These are phyloP conservation scores for Lymantria monacha DNA, from an alignment of 2,888 invertebrate genomes.

Conservation along the genomic window DNA sequence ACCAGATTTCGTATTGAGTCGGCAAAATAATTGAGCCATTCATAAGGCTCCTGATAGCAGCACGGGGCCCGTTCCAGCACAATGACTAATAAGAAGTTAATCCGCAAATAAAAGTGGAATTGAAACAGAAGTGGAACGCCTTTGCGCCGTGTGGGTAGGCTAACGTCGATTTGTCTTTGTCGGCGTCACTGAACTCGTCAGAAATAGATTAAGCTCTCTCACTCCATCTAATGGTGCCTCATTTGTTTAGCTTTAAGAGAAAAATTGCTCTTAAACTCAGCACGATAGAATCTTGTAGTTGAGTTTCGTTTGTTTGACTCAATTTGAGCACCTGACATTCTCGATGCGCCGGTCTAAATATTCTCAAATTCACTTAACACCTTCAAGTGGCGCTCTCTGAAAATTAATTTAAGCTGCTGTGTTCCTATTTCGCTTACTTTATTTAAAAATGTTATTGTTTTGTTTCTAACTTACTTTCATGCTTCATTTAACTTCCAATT, in stretches of 20 bases:
- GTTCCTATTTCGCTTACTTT: slow-evolving; percentile 56
- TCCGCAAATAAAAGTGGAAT: slow-evolving; percentile 82
- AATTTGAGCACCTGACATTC: slow-evolving; percentile 47
- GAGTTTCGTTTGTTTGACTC: slow-evolving; percentile 73
- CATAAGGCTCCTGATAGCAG: slow-evolving; percentile 78
- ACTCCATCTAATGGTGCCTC: slow-evolving; percentile 81
- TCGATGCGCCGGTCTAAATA: slow-evolving; percentile 34
- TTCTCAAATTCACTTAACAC: slow-evolving; percentile 68
- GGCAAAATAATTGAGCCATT: slow-evolving; percentile 78
- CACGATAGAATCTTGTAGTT: slow-evolving; percentile 75
- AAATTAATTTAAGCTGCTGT: slow-evolving; percentile 55
- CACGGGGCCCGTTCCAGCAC: slow-evolving; percentile 61
- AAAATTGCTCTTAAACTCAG: slow-evolving; percentile 78
- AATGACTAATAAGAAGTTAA: slow-evolving; percentile 83
- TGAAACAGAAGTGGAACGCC: slow-evolving; percentile 81
- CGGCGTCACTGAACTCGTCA: slow-evolving; percentile 83
- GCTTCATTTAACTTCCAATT: slow-evolving; percentile 48
- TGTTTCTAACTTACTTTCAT: slow-evolving; percentile 43
- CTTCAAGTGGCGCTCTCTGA: slow-evolving; percentile 55
- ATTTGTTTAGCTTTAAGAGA: slow-evolving; percentile 82
- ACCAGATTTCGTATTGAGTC: slow-evolving; percentile 52
- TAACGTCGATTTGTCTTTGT: slow-evolving; percentile 82
- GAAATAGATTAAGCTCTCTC: slow-evolving; percentile 83
- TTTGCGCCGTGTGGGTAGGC: slow-evolving; percentile 80
- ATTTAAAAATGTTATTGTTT: slow-evolving; percentile 62